Evolutionary conservation across 2,113 vertebrate genomes (phyloP).

Genomic region (Gorilla gorilla): DNA sequence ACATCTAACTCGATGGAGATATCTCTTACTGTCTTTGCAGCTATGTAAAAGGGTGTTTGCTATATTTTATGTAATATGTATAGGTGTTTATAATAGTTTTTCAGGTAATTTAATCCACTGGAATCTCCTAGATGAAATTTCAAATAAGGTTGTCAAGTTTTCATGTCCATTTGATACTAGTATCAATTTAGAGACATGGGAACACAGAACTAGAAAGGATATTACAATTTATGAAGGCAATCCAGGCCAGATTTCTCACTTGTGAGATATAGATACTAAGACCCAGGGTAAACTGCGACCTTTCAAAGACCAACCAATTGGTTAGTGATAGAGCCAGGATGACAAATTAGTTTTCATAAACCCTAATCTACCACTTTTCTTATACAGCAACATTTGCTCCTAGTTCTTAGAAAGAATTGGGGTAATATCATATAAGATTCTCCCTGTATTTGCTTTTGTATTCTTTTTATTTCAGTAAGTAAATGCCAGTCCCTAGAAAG

Average conservation of each 20-base stretch:
- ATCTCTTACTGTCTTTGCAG: neutral
- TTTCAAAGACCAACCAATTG: neutral
- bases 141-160: neutral
- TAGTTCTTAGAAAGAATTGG: neutral
- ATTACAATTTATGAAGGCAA: neutral
- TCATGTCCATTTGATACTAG: neutral
- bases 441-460: neutral
- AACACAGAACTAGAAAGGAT: neutral
- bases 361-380: neutral
- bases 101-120: neutral
- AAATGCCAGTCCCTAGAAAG: neutral
- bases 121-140: neutral
- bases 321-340: neutral
- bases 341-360: neutral
- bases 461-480: constrained; percentile 22
- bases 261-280: neutral
- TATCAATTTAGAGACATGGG: neutral
- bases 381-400: neutral
- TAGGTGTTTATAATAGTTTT: neutral
- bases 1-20: neutral
- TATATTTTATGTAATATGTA: neutral
- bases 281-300: neutral
- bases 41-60: neutral
- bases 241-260: neutral
- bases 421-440: neutral